These are phyloP conservation scores for Sinocyclocheilus maitianheensis DNA, from an alignment of 2,113 vertebrate species.

Conservation along the genomic window DNA sequence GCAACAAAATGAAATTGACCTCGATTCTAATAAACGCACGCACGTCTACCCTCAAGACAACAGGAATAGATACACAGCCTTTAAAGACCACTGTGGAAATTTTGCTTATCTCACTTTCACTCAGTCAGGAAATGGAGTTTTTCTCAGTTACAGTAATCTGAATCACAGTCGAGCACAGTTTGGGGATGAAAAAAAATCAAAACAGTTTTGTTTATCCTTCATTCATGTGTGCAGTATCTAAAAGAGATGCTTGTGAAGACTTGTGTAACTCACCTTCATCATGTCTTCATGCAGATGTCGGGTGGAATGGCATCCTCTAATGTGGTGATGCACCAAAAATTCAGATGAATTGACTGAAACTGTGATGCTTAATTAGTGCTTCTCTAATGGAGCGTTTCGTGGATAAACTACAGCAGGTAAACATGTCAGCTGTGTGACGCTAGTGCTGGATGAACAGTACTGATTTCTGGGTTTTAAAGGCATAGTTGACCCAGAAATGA, in stretches of 20 bases:
- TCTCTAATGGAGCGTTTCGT: neutral
- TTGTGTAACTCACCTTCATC: too few relatives aligned
- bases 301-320: neutral
- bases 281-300: neutral
- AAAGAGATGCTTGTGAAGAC: neutral
- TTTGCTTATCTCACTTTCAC: conserved; percentile 53
- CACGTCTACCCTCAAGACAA: conserved; percentile 16
- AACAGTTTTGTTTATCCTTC: neutral
- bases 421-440: neutral
- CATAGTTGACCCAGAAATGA: too few relatives aligned
- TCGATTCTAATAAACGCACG: conserved; percentile 37
- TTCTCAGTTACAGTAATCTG: conserved; percentile 55
- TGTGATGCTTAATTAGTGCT: neutral
- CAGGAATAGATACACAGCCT: conserved; percentile 26
- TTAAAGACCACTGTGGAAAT: conserved; percentile 53
- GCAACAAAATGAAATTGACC: conserved; percentile 21
- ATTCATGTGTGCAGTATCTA: neutral
- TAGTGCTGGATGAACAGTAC: neutral
- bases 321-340: neutral
- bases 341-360: neutral
- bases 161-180: conserved; percentile 5
- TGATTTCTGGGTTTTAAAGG: neutral
- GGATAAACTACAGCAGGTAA: neutral
- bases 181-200: neutral
- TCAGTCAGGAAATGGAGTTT: conserved; percentile 45